A percentile compares a stretch with the other conserved stretches of the same genome.
These are phyloP conservation scores for Anoncus sp. DNA, from an alignment of 2,888 invertebrate species.

Conservation along the genomic window DNA sequence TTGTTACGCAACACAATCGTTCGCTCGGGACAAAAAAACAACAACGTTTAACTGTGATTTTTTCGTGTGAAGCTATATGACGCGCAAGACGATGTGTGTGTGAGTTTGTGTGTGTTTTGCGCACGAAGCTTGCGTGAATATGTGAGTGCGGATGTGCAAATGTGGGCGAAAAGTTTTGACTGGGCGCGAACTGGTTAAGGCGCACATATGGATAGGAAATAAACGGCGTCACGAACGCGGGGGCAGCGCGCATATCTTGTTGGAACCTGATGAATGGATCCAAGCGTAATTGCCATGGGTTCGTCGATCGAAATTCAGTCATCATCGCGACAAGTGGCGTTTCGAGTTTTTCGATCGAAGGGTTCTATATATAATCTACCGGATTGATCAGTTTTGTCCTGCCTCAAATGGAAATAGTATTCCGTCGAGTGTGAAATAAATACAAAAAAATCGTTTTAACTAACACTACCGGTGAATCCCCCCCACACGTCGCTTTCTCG, in stretches of 20 bases:
- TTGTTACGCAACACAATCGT: slow-evolving; percentile 7
- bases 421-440: background rate
- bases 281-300: slow-evolving; percentile 26
- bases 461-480: slow-evolving; percentile 15
- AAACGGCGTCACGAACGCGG: slow-evolving; percentile 3
- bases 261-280: slow-evolving; percentile 47
- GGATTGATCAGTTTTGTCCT: background rate
- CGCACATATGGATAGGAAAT: background rate
- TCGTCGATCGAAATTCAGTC: slow-evolving; percentile 30
- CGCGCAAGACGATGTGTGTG: slow-evolving; percentile 14
- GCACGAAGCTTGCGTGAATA: slow-evolving; percentile 4
- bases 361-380: background rate
- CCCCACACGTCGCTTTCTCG: background rate
- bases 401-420: background rate
- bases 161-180: background rate
- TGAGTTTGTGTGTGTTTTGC: slow-evolving; percentile 12
- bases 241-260: slow-evolving; percentile 30
- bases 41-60: slow-evolving; percentile 75
- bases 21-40: too few species aligned
- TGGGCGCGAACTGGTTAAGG: background rate
- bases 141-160: background rate
- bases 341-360: slow-evolving; percentile 12
- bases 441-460: background rate
- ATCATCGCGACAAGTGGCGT: slow-evolving; percentile 2
- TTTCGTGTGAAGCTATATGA: slow-evolving; percentile 48